Evolutionary conservation across 2,797 vertebrate species (phyloP).

Genomic region (Gobio occitaniae): DNA sequence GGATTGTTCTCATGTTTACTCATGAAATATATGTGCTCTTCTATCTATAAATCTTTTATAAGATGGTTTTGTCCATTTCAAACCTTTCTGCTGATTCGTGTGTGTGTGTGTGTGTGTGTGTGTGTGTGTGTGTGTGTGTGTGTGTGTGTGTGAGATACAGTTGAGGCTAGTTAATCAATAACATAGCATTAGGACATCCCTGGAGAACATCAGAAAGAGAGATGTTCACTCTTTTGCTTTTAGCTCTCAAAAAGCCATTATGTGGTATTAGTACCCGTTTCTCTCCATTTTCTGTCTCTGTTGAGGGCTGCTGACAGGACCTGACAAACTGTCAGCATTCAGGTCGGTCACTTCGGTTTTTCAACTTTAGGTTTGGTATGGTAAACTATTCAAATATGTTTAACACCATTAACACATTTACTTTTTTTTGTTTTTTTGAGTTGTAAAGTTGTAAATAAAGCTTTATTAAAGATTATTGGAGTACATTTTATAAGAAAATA

Average conservation of each 20-base stretch:
- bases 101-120: neutral
- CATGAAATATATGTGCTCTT: neutral
- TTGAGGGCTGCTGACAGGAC: neutral
- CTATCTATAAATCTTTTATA: neutral
- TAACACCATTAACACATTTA: neutral
- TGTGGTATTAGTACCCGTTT: neutral
- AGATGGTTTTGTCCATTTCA: neutral
- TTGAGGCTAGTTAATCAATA: conserved; percentile 44
- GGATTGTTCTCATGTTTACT: neutral
- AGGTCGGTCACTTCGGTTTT: neutral
- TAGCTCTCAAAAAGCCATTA: conserved; percentile 14
- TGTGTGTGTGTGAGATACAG: neutral
- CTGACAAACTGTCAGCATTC: neutral
- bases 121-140: no score
- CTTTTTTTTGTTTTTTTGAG: neutral
- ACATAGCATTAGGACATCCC: conserved; percentile 30
- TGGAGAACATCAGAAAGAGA: conserved; percentile 7
- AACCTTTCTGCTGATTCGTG: conserved; percentile 22
- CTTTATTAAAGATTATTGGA: neutral
- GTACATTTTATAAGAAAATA: neutral
- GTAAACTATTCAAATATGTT: neutral
- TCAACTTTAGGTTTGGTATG: neutral
- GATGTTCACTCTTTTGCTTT: conserved; percentile 2
- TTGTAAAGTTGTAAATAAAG: neutral
- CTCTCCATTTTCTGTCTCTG: conserved; percentile 51